These are phyloP conservation scores for Aspiorhynchus laticeps DNA, from an alignment of 2,113 vertebrate species.

Conservation along the genomic window DNA sequence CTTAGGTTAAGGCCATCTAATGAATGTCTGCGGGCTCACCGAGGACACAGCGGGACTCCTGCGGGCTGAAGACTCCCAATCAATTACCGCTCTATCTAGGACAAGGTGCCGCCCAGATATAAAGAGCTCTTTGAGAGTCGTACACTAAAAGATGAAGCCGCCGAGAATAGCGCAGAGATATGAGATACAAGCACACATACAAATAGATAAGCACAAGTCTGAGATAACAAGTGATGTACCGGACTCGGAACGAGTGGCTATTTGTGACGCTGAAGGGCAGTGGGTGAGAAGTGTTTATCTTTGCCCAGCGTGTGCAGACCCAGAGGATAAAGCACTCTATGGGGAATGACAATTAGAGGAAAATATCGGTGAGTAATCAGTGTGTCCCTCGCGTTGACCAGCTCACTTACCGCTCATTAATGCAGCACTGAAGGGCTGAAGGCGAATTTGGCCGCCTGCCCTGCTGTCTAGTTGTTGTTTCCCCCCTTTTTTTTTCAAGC, in stretches of 20 bases:
- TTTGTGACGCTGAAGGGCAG: conserved; percentile 5
- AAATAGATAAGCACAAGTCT: conserved; percentile 2
- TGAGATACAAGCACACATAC: conserved; percentile 5
- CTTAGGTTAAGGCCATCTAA: conserved; percentile 64
- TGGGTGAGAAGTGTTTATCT: conserved; percentile 45
- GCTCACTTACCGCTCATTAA: conserved; percentile 44
- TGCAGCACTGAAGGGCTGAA: background rate
- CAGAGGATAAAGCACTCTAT: conserved; percentile 33
- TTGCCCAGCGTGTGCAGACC: conserved; percentile 27
- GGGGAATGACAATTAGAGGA: conserved; percentile 39
- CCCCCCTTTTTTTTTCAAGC: no score
- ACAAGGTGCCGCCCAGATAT: conserved; percentile 49
- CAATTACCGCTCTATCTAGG: conserved; percentile 61
- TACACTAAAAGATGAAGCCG: background rate
- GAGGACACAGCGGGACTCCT: conserved; percentile 59
- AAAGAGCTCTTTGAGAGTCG: background rate
- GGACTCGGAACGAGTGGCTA: background rate
- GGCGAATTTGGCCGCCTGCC: conserved; percentile 1
- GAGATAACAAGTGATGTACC: conserved; percentile 20
- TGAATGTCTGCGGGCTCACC: conserved; percentile 56
- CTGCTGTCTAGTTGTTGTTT: conserved; percentile 12
- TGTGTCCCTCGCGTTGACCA: conserved; percentile 32
- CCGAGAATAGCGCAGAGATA: background rate
- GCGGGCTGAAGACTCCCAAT: conserved; percentile 64
- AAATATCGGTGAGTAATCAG: conserved; percentile 44